Percentiles rank a stretch among this genome's conserved stretches.
These are phyloP conservation scores for Astyanax mexicanus DNA, from an alignment of 2,797 vertebrate species.

Conservation along the genomic window DNA sequence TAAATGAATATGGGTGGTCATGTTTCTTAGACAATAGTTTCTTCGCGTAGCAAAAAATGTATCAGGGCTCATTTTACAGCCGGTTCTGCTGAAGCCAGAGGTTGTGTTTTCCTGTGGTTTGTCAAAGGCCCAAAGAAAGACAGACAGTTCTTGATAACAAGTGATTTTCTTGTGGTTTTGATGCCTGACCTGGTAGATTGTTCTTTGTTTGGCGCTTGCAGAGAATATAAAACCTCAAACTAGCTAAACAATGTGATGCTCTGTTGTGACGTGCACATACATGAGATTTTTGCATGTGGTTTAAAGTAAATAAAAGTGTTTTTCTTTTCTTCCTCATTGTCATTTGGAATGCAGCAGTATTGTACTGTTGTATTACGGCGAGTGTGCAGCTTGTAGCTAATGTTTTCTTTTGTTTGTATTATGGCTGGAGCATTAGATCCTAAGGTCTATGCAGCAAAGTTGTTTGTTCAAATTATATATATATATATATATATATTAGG, in stretches of 20 bases:
- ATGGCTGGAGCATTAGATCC: too few species aligned
- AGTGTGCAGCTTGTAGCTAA: too few species aligned
- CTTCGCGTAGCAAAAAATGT: neutral
- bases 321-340: too few species aligned
- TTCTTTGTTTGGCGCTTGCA: neutral
- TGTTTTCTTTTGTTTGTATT: too few species aligned
- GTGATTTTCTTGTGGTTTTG: neutral
- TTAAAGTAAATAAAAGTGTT: too few species aligned
- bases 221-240: neutral
- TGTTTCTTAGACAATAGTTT: neutral
- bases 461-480: too few species aligned
- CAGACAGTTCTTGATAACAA: neutral
- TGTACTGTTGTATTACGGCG: too few species aligned
- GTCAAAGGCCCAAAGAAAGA: neutral
- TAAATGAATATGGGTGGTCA: neutral
- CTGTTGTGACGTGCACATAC: too few species aligned
- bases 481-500: too few species aligned
- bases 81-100: neutral
- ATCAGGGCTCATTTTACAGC: neutral
- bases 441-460: too few species aligned
- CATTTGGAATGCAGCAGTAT: too few species aligned
- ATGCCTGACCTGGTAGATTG: neutral
- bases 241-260: neutral
- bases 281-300: too few species aligned
- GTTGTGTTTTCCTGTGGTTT: neutral